A percentile compares a stretch with the other conserved stretches of the same genome.
Conservation (phyloP, 2,797 vertebrate genomes). For the Pangasius sanitwongsei region DNA sequence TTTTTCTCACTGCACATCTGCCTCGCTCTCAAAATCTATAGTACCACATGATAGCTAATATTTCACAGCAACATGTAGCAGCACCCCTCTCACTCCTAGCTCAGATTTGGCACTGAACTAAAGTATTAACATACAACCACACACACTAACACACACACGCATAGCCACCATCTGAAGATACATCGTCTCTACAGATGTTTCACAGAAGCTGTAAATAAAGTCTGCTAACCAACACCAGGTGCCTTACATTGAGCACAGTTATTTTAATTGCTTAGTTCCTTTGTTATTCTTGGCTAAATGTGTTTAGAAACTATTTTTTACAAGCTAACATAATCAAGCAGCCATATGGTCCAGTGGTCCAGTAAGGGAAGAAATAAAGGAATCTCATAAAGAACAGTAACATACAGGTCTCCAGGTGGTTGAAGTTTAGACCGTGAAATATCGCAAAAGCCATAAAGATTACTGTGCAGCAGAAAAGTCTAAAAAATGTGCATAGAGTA, state of each 20-base stretch:
- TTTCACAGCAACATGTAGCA: conserved; percentile 16
- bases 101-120: conserved; percentile 11
- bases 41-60: conserved; percentile 22
- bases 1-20: conserved; percentile 16
- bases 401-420: conserved; percentile 48
- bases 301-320: conserved; percentile 72
- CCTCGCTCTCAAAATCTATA: conserved; percentile 14
- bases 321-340: conserved; percentile 72
- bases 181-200: conserved; percentile 69
- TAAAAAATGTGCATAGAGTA: not conserved
- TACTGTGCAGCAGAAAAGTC: not conserved
- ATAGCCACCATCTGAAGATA: not conserved
- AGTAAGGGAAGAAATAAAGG: conserved; percentile 63
- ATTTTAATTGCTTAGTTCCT: conserved; percentile 72
- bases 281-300: conserved; percentile 73
- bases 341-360: conserved; percentile 72
- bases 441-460: not conserved
- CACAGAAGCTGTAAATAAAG: conserved; percentile 66
- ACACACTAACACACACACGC: conserved; percentile 1
- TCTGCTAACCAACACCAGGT: conserved; percentile 62
- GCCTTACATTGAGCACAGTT: conserved; percentile 70
- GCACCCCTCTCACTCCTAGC: not conserved
- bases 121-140: not conserved
- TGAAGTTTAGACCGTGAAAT: conserved; percentile 44
- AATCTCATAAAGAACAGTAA: conserved; percentile 68